These are phyloP conservation scores for Cydia fagiglandana DNA, from an alignment of 1,140 invertebrate species.

Conservation along the genomic window DNA sequence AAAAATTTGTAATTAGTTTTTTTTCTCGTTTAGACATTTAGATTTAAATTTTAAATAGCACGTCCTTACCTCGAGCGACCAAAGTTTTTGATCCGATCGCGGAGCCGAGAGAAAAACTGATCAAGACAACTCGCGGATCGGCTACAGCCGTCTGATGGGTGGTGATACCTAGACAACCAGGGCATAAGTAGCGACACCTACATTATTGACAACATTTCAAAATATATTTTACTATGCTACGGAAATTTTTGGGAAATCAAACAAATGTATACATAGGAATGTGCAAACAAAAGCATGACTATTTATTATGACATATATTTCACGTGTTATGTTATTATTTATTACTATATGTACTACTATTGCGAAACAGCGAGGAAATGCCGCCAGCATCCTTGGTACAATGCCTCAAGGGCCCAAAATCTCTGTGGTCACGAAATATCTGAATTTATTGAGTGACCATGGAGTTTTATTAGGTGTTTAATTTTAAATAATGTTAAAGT, in stretches of 20 bases:
- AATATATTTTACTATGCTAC: not conserved
- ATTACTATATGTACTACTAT: no score
- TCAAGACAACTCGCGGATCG: conserved; percentile 69
- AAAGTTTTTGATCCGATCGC: conserved; percentile 68
- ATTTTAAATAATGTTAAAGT: no score
- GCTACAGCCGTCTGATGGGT: conserved; percentile 68
- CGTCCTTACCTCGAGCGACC: conserved; percentile 72
- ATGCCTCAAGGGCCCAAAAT: no score
- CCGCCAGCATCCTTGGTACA: no score
- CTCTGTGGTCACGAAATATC: no score
- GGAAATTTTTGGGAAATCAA: not conserved
- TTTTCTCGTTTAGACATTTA: not conserved
- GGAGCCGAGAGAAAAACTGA: conserved; percentile 70
- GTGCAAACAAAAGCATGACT: no score
- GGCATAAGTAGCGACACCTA: conserved; percentile 53
- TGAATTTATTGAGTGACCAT: no score
- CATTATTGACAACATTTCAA: conserved; percentile 4
- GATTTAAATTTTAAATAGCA: conserved; percentile 39
- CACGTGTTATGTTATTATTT: no score
- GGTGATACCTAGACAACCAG: conserved; percentile 73
- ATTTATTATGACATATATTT: no score
- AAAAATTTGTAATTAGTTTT: not conserved
- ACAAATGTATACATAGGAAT: no score
- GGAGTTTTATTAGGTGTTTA: no score
- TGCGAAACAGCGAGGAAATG: no score